phyloP scores from a whole-genome alignment of 2,113 vertebrate genomes.

The Petromus typicus region DNA sequence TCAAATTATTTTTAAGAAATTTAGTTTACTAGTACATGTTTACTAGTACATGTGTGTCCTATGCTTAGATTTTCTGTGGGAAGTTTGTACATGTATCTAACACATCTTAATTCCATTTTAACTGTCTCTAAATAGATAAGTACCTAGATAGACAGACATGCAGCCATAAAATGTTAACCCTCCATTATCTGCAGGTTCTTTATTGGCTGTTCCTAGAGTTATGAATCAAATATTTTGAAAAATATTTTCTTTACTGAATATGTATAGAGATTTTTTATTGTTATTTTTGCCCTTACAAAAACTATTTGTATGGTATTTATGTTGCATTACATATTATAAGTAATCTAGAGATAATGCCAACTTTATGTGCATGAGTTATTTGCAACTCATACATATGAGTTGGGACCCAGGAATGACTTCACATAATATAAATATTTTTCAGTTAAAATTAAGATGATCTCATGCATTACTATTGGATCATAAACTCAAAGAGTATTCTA shows the following conservation, averaged over 20 bases:
- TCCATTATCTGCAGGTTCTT: background rate
- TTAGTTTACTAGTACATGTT: background rate
- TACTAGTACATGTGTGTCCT: background rate
- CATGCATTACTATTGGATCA: constrained; percentile 7
- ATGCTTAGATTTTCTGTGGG: background rate
- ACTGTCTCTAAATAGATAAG: background rate
- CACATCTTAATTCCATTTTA: background rate
- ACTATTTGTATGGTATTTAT: background rate
- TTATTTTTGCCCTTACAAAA: background rate
- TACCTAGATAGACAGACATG: background rate
- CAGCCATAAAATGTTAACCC: background rate
- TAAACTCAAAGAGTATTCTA: background rate
- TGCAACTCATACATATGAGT: too few relatives aligned
- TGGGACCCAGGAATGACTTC: background rate
- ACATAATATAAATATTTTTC: background rate
- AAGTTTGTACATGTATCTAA: background rate
- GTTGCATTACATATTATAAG: background rate
- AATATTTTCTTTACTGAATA: background rate
- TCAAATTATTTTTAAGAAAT: background rate
- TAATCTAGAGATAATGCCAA: background rate
- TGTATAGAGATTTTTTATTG: background rate
- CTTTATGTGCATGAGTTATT: background rate
- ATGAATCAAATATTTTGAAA: background rate
- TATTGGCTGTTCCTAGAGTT: background rate
- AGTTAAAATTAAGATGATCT: background rate